Conservation (phyloP, 2,888 invertebrate genomes). For the Trachelus iudaicus region DNA sequence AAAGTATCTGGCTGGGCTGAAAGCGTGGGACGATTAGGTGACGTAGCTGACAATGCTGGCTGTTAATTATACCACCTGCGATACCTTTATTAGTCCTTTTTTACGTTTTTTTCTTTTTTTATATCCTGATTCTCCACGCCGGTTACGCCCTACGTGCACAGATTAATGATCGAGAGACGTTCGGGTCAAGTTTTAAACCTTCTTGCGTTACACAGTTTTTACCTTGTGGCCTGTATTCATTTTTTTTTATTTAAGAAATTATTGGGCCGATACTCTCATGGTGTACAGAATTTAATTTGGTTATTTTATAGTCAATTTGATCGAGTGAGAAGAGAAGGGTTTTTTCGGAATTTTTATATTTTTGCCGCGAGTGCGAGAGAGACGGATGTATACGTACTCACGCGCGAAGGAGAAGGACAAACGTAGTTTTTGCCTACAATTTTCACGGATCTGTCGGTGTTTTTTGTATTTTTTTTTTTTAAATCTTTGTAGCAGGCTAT, state of each 20-base stretch:
- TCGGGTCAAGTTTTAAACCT: background rate
- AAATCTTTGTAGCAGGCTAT: too few relatives aligned
- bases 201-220: background rate
- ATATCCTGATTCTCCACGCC: background rate
- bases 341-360: background rate
- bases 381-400: background rate
- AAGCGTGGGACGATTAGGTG: background rate
- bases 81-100: background rate
- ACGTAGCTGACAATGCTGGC: background rate
- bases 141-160: background rate
- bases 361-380: background rate
- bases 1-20: background rate
- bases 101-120: background rate
- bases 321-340: background rate
- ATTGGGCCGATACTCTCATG: background rate
- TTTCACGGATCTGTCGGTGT: background rate
- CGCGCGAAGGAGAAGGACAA: background rate
- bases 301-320: background rate
- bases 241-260: background rate
- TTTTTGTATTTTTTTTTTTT: too few relatives aligned
- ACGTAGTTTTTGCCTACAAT: background rate
- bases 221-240: background rate
- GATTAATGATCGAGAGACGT: background rate
- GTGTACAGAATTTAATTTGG: background rate
- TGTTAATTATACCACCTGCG: background rate